Evolutionary conservation across 2,113 vertebrate species (phyloP).

Genomic region (Caranx melampygus): DNA sequence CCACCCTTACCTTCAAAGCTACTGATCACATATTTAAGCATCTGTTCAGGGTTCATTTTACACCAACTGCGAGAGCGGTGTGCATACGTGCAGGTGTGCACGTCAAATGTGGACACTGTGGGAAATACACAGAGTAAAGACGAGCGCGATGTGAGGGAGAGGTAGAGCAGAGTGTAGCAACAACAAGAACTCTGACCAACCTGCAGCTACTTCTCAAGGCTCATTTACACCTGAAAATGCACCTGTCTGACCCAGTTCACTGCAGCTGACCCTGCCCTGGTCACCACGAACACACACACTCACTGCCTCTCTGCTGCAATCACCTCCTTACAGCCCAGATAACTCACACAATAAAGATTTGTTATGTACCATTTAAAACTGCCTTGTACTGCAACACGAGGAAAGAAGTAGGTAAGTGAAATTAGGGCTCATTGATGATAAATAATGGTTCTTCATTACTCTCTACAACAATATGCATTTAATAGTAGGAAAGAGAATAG

Average conservation of each 20-base stretch:
- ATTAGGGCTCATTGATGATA: no score
- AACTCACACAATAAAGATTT: not conserved
- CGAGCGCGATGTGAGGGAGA: not conserved
- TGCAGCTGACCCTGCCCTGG: not conserved
- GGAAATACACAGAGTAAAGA: constrained; percentile 1
- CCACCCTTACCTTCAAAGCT: not conserved
- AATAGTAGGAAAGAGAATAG: no score
- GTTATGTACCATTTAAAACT: no score
- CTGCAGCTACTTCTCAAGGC: not conserved
- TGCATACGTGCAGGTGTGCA: not conserved
- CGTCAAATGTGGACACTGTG: not conserved
- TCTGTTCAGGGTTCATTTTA: constrained; percentile 29
- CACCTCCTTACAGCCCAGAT: not conserved
- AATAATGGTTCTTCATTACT: no score
- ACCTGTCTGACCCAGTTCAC: constrained; percentile 1
- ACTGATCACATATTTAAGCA: constrained; percentile 21
- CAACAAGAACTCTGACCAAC: not conserved
- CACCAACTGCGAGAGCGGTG: constrained; percentile 7
- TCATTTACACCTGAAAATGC: not conserved
- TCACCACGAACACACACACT: not conserved
- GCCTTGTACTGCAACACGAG: no score
- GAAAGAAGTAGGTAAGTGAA: no score
- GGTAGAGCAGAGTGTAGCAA: not conserved
- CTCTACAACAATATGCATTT: no score
- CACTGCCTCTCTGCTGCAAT: not conserved